Evolutionary conservation across 2,797 vertebrate species (phyloP), one percentile per base, ranked within the genome.

Genomic region (Sebastes vulpes): DNA sequence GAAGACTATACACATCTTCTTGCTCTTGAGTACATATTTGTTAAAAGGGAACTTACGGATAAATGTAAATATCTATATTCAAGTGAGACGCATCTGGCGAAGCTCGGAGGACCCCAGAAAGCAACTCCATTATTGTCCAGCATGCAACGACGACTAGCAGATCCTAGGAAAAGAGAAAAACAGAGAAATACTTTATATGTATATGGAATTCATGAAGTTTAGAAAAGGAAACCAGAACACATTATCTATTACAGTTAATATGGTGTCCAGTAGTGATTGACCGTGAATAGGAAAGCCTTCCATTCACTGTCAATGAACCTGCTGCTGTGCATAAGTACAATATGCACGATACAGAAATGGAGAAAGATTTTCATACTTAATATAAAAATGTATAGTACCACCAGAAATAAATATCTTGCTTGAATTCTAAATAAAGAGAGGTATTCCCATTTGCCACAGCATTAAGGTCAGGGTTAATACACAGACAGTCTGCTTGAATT

Each of bases 71-170:
- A 97, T 97, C 97, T 96, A 97, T 98, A 99, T 87, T 99, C 98
- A 28, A 98, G 96, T 85, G 98, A 99, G 95, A 99, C 88, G 95
- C 98, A 99, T 97, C 98, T 97, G 94, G 98, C 98, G 80, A 99
- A 99, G 96, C 98, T 99, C 96, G 98, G 98, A 95, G 97, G 96
- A 67, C 98, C 98, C 98, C 98, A 99, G 90, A 98, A 98, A 82
- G 98, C 98, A 90, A 99, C 97, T 48, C 98, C 98, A 6, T 97
- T 98, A 96, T 97, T 96, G 93, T 97, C 98, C 96, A 99, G 98
- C 95, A 99, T 97, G 95, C 98, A 99, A 94, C 97, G 98, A 96
- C 98, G 98, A 96, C 98, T 99, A 96, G 98, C 98, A 89, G 98
- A 98, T 87, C 98, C 98, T 99, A 78, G 1, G 60, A 26, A 61